phyloP scores from a whole-genome alignment of 2,888 invertebrate genomes.

The Tridacna gigas region DNA sequence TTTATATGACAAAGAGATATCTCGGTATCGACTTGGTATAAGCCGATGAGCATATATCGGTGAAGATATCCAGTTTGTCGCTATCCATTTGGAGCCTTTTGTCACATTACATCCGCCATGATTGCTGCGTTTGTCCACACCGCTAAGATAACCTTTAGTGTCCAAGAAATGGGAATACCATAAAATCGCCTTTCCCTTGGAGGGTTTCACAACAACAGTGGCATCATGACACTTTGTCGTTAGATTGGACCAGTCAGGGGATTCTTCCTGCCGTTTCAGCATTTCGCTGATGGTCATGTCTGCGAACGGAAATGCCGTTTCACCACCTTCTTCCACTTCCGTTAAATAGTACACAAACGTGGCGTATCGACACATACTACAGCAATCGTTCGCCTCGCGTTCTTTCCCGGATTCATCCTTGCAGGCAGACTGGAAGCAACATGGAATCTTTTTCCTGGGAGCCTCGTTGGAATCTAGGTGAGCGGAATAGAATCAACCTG shows the following conservation, averaged over 20 bases:
- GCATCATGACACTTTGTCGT: conserved; percentile 64
- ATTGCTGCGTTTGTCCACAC: conserved; percentile 61
- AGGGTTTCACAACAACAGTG: conserved; percentile 64
- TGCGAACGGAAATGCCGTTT: conserved; percentile 75
- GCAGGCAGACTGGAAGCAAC: conserved; percentile 60
- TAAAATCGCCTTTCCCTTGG: conserved; percentile 74
- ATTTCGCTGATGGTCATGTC: conserved; percentile 33
- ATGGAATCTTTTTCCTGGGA: conserved; percentile 41
- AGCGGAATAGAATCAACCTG: conserved; percentile 68
- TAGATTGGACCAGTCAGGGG: conserved; percentile 49
- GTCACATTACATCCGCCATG: conserved; percentile 78
- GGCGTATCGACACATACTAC: conserved; percentile 57
- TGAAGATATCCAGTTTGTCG: conserved; percentile 77
- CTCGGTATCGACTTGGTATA: conserved; percentile 29
- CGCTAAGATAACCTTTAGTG: conserved; percentile 69
- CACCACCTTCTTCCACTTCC: conserved; percentile 76
- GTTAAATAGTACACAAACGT: conserved; percentile 76
- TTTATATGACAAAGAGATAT: background rate
- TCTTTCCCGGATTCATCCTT: background rate
- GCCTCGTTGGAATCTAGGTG: conserved; percentile 66
- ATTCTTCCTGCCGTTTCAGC: background rate
- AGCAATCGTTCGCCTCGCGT: conserved; percentile 36
- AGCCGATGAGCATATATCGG: conserved; percentile 47
- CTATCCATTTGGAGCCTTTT: conserved; percentile 77
- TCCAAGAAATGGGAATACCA: conserved; percentile 78